Conservation (phyloP, 1,140 invertebrate genomes). For the Babylonia areolata region DNA sequence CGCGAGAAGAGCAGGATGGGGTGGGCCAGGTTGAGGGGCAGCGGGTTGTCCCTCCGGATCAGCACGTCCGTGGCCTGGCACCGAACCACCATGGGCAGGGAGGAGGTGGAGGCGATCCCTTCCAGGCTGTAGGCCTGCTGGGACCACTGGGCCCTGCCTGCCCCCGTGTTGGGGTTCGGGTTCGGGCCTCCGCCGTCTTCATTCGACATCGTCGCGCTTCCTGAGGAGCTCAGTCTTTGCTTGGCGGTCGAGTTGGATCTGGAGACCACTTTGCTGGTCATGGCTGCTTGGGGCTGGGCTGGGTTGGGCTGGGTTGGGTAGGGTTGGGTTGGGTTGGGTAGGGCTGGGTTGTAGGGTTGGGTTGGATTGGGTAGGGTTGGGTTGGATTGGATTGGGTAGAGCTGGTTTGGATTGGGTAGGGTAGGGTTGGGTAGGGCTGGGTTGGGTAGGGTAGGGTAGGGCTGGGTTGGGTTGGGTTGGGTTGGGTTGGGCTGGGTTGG, state of each 20-base stretch:
- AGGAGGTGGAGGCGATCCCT: slow-evolving; percentile 46
- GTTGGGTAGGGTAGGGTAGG: too few relatives aligned
- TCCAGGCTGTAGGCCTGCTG: slow-evolving; percentile 47
- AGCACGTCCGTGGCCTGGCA: slow-evolving; percentile 48
- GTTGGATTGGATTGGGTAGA: too few relatives aligned
- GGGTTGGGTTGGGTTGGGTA: too few relatives aligned
- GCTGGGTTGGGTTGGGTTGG: too few relatives aligned
- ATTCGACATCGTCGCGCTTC: too few relatives aligned
- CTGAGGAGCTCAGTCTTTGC: neutral
- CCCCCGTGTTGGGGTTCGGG: neutral
- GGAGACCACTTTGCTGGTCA: slow-evolving; percentile 9
- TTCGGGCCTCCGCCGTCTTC: neutral
- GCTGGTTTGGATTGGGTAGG: too few relatives aligned
- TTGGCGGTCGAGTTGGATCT: slow-evolving; percentile 13
- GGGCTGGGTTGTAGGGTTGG: too few relatives aligned
- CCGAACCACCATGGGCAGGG: slow-evolving; percentile 51
- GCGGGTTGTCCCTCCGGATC: slow-evolving; percentile 40
- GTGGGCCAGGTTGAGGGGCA: slow-evolving; percentile 54
- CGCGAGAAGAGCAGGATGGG: slow-evolving; percentile 51
- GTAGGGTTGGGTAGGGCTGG: too few relatives aligned
- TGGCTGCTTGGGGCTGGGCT: neutral
- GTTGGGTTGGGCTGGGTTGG: too few relatives aligned
- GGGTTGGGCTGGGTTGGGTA: too few relatives aligned
- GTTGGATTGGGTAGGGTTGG: too few relatives aligned
- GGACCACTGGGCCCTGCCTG: slow-evolving; percentile 48